A percentile compares a stretch with the other conserved stretches of the same genome.
Evolutionary conservation across 1,140 invertebrate genomes (phyloP).

Genomic region (Drosophila subpulchrella): DNA sequence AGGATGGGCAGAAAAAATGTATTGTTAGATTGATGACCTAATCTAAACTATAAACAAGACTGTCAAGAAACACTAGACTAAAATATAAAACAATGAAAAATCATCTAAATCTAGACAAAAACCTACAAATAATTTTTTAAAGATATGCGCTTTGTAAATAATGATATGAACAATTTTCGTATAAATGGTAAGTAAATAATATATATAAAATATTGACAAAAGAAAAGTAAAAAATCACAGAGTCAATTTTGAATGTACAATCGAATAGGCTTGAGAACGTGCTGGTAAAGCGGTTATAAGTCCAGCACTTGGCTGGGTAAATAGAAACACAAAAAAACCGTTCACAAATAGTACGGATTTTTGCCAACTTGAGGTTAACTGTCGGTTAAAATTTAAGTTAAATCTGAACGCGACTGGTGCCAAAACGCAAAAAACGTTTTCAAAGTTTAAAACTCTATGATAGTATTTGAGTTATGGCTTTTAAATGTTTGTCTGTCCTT

Average conservation of each 20-base stretch:
- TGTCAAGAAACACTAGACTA: constrained; percentile 7
- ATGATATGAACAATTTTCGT: constrained; percentile 19
- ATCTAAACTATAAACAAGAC: constrained; percentile 21
- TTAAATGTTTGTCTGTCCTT: constrained; percentile 18
- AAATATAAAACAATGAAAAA: constrained; percentile 13
- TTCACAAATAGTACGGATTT: constrained; percentile 8
- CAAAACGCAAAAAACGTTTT: background rate
- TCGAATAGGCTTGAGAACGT: constrained; percentile 20
- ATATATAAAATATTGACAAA: constrained; percentile 42
- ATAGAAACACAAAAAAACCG: constrained; percentile 31
- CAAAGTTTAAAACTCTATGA: background rate
- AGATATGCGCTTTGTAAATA: constrained; percentile 54
- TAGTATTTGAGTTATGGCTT: constrained; percentile 15
- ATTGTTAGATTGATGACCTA: constrained; percentile 6
- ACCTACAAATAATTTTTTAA: constrained; percentile 46
- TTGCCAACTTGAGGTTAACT: background rate
- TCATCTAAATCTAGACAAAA: constrained; percentile 17
- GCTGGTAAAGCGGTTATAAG: constrained; percentile 3
- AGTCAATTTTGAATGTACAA: constrained; percentile 52
- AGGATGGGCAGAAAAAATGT: constrained; percentile 17
- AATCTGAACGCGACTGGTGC: background rate
- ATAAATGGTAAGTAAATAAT: constrained; percentile 16
- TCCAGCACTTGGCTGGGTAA: constrained; percentile 24
- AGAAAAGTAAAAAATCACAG: constrained; percentile 47
- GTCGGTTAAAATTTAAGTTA: background rate